These are phyloP conservation scores for Heptranchias perlo DNA, from an alignment of 2,113 vertebrate species.

Conservation along the genomic window DNA sequence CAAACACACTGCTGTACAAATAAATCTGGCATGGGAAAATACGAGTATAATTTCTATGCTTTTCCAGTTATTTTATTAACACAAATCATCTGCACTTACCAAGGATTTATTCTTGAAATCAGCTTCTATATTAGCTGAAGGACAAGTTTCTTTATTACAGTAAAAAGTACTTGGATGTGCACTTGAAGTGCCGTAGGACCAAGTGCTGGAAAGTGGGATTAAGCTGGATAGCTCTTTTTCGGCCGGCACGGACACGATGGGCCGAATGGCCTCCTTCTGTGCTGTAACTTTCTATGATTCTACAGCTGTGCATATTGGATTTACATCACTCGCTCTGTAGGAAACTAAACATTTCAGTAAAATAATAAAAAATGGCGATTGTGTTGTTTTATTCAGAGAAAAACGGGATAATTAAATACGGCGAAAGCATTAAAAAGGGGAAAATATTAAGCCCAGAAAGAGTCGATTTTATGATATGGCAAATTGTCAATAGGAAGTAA, in stretches of 20 bases:
- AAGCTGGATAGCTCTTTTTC: too few relatives aligned
- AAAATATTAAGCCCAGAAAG: constrained; percentile 8
- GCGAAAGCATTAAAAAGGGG: not conserved
- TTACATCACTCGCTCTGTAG: not conserved
- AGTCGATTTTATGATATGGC: not conserved
- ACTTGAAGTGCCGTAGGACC: too few relatives aligned
- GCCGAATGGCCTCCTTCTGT: too few relatives aligned
- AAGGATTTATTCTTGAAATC: not conserved
- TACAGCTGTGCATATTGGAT: not conserved
- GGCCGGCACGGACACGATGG: too few relatives aligned
- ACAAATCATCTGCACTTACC: not conserved
- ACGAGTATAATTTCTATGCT: not conserved
- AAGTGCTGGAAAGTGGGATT: too few relatives aligned
- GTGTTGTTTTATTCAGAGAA: not conserved
- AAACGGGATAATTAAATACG: not conserved
- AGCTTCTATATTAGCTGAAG: not conserved
- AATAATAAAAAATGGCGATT: not conserved
- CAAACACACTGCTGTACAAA: not conserved
- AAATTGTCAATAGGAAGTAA: not conserved
- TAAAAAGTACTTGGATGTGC: too few relatives aligned
- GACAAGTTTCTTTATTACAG: not conserved
- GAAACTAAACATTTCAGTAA: not conserved
- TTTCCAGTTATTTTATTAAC: not conserved
- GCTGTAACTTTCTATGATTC: too few relatives aligned
- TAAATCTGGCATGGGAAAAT: not conserved